These are phyloP conservation scores for Brachylomia viminalis DNA, from an alignment of 2,888 invertebrate species.

Conservation along the genomic window DNA sequence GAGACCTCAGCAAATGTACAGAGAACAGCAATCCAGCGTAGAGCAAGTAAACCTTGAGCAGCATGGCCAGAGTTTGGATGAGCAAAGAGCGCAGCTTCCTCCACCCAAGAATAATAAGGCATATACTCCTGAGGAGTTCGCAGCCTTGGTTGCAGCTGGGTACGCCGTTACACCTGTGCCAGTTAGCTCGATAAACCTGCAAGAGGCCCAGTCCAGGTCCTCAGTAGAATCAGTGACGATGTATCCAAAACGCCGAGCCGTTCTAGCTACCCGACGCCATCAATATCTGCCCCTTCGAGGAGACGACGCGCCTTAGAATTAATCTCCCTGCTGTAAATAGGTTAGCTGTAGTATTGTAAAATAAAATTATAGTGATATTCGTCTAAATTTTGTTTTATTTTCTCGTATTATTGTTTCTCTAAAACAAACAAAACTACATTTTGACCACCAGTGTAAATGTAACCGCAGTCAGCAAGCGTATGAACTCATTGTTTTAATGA, in stretches of 20 bases:
- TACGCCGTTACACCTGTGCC: slow-evolving; percentile 89
- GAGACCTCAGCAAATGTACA: slow-evolving; percentile 74
- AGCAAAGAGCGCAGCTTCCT: slow-evolving; percentile 84
- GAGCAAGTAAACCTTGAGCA: slow-evolving; percentile 78
- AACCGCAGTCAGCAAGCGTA: slow-evolving; percentile 39
- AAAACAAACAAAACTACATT: not conserved
- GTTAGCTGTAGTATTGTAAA: slow-evolving; percentile 79
- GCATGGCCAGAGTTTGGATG: slow-evolving; percentile 81
- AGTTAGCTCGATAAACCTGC: slow-evolving; percentile 78
- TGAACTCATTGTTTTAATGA: slow-evolving; percentile 54
- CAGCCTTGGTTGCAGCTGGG: slow-evolving; percentile 87
- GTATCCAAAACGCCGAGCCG: slow-evolving; percentile 73
- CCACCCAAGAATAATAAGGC: slow-evolving; percentile 89
- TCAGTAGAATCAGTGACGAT: slow-evolving; percentile 75
- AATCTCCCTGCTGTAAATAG: slow-evolving; percentile 80
- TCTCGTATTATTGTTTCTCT: too few species aligned
- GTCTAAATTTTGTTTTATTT: slow-evolving; percentile 62
- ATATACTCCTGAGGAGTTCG: slow-evolving; percentile 89
- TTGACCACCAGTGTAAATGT: slow-evolving; percentile 24
- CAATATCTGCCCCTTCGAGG: slow-evolving; percentile 86
- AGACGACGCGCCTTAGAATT: slow-evolving; percentile 86
- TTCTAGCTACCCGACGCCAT: slow-evolving; percentile 79
- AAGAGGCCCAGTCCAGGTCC: slow-evolving; percentile 84
- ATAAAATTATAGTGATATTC: slow-evolving; percentile 81
- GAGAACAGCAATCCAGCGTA: slow-evolving; percentile 70